These are phyloP conservation scores for Myopa testacea DNA, from an alignment of 2,888 invertebrate species.

Conservation along the genomic window DNA sequence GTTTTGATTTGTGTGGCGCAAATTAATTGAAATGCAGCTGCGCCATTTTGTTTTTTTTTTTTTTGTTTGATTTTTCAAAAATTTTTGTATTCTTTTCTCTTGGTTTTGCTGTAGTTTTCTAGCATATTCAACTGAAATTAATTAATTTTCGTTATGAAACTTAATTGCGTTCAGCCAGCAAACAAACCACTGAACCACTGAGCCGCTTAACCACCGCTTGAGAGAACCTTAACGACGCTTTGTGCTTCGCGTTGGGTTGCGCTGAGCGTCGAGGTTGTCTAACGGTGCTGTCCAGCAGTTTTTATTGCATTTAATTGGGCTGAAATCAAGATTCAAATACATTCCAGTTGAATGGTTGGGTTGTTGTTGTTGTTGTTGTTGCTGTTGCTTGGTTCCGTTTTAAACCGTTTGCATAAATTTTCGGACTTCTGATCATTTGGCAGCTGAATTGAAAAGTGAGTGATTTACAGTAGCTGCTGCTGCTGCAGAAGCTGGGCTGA, in stretches of 20 bases:
- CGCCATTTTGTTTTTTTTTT: neutral
- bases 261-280: neutral
- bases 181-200: conserved; percentile 2
- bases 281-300: conserved; percentile 17
- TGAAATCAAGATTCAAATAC: conserved; percentile 5
- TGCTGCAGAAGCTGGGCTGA: neutral
- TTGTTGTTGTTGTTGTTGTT: neutral
- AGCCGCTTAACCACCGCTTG: neutral
- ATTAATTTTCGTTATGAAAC: conserved; percentile 1
- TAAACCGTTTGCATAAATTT: neutral
- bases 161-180: conserved; percentile 4
- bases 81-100: too few species aligned
- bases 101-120: neutral
- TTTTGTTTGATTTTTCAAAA: neutral
- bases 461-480: conserved; percentile 39
- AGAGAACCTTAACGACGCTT: neutral
- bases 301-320: conserved; percentile 21
- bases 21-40: conserved; percentile 27
- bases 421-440: neutral
- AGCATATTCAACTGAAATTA: neutral
- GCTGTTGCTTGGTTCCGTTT: too few species aligned
- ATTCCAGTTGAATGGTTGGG: neutral
- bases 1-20: conserved; percentile 12
- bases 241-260: neutral
- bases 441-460: neutral